phyloP scores from a whole-genome alignment of 2,797 vertebrate species.

The Setipinna tenuifilis region DNA sequence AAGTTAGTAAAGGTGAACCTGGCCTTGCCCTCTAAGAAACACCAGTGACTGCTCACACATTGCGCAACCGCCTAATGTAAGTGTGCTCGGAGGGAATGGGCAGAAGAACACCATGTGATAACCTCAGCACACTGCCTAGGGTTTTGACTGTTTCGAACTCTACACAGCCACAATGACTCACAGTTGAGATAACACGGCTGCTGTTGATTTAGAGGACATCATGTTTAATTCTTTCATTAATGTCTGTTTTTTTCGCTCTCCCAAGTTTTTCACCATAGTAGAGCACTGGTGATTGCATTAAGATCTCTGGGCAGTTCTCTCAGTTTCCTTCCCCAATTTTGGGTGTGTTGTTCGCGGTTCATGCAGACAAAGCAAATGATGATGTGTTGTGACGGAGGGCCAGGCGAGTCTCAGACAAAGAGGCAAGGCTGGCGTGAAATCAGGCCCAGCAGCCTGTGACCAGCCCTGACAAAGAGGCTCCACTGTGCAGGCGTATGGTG shows the following conservation, averaged over 20 bases:
- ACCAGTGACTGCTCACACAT: background rate
- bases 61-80: background rate
- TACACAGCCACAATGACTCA: background rate
- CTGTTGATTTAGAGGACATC: background rate
- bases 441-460: constrained; percentile 18
- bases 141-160: background rate
- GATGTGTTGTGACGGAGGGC: constrained; percentile 15
- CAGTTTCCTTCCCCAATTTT: background rate
- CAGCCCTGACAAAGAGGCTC: constrained; percentile 15
- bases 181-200: background rate
- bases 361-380: constrained; percentile 18
- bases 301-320: background rate
- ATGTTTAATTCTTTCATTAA: background rate
- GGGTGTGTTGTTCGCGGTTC: background rate
- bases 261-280: background rate
- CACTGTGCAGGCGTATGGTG: background rate
- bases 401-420: background rate
- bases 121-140: background rate
- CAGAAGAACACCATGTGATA: background rate
- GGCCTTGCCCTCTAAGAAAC: background rate
- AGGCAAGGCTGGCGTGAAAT: constrained; percentile 23
- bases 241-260: background rate
- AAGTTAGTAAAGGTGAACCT: background rate
- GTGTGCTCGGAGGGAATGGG: background rate
- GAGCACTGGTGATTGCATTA: background rate